Conservation (phyloP, 2,113 vertebrate genomes). For the Nibea coibor region DNA sequence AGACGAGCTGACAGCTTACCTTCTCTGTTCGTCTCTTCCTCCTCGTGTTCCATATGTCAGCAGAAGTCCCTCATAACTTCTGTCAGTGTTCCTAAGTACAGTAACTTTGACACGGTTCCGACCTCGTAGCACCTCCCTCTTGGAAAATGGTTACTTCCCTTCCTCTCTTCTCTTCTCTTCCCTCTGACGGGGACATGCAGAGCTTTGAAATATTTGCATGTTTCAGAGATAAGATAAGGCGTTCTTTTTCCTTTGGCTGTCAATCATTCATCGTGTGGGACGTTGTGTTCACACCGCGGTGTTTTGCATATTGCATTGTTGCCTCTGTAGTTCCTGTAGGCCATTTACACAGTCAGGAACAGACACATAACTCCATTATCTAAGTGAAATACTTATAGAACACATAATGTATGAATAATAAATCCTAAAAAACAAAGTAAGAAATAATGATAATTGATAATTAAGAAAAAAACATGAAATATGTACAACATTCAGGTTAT, state of each 20-base stretch:
- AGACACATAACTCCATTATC: neutral
- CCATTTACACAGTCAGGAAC: neutral
- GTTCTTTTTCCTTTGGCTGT: constrained; percentile 23
- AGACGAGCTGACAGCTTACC: constrained; percentile 31
- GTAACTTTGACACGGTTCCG: constrained; percentile 39
- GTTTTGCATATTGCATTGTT: neutral
- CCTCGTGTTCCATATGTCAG: constrained; percentile 7
- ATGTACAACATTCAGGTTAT: neutral
- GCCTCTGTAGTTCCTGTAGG: neutral
- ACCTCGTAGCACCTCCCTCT: constrained; percentile 60
- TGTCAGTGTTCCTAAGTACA: constrained; percentile 15
- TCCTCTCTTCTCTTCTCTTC: constrained; percentile 13
- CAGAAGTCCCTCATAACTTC: neutral
- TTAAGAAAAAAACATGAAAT: neutral
- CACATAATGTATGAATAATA: neutral
- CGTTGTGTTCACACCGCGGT: neutral
- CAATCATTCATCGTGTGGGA: neutral
- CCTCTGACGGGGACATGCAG: constrained; percentile 8
- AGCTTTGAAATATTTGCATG: constrained; percentile 52
- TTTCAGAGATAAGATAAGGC: constrained; percentile 28
- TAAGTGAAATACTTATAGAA: neutral
- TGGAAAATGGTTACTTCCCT: constrained; percentile 18
- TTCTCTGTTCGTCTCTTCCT: neutral
- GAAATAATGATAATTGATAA: neutral
- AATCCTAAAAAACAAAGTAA: neutral